Evolutionary conservation across 2,113 vertebrate genomes (phyloP).

Genomic region (Capricornis sumatraensis): DNA sequence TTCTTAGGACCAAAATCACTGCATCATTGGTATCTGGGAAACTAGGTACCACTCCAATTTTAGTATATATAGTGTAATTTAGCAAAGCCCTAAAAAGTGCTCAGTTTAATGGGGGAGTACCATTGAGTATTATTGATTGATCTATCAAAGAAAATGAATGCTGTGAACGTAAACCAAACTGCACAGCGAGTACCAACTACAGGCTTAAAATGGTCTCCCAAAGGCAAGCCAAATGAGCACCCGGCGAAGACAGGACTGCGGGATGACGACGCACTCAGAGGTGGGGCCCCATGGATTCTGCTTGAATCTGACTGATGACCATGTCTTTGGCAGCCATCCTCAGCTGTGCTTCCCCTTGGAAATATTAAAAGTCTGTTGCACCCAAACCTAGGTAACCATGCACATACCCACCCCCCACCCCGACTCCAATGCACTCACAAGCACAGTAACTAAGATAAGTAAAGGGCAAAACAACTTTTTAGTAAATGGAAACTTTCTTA

Average conservation of each 20-base stretch:
- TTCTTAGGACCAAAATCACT: neutral
- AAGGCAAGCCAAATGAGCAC: neutral
- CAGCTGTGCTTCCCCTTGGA: neutral
- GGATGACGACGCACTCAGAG: neutral
- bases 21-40: neutral
- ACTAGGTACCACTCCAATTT: conserved; percentile 54
- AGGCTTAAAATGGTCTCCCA: neutral
- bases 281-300: neutral
- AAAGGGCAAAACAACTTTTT: conserved; percentile 13
- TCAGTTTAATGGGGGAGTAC: conserved; percentile 4
- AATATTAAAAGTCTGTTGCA: neutral
- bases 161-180: conserved; percentile 51
- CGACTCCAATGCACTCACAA: neutral
- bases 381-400: neutral
- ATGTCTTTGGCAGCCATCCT: neutral
- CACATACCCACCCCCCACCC: fast-evolving
- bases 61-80: conserved; percentile 59
- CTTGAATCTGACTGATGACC: neutral
- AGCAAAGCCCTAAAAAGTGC: conserved; percentile 63
- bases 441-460: neutral
- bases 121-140: conserved; percentile 58
- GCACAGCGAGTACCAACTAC: conserved; percentile 26
- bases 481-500: neutral
- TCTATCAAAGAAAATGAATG: conserved; percentile 65
- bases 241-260: neutral